Evolutionary conservation across 2,113 vertebrate genomes (phyloP), one percentile per base, ranked within the genome.

Genomic region (Arvicanthis niloticus): DNA sequence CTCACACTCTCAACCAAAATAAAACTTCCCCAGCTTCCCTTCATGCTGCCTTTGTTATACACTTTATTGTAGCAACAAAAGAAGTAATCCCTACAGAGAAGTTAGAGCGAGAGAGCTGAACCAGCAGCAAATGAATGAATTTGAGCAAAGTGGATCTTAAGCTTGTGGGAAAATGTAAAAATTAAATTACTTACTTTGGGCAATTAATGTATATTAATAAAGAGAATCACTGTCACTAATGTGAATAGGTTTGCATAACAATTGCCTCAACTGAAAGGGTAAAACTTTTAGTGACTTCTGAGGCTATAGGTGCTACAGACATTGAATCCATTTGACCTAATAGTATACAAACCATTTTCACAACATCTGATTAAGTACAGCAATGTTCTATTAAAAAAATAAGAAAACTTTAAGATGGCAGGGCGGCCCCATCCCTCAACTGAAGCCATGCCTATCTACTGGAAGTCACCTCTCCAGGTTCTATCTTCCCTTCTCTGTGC

Each of bases 51-150:
- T 53, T 56, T 34, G 51, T 81, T 22, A 17, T 51, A 29, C 29
- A 78, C 34, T 78, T 34, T 78, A 29, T 31, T 48, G 15, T 10
- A 53, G 29, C 7, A 48, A 58, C 3, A 19, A 58, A 10, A 51
- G 34, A 56, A n/a, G 16, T 58, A 56, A 56, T 17, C 58, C 1
- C n/a, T n/a, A 56, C 16, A 1, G 13, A 88, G 34, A 13, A 22
- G 7, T 7, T 15, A 56, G 34, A 3, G 3, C 6, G 10, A 40
- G 13, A 19, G 8, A 34, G 31, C 21, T 60, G n/a, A 62, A 22
- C 26, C 9, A 15, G 4, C 11, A 51, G 13, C 4, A 2, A 26
- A 37, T 5, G 13, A 1, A 16, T 24, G 15, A 10, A 72, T 26
- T 17, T 56, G 19, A 40, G 3, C 60, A 87, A 68, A 72, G 4